These are phyloP conservation scores for Bolinopsis microptera DNA, from an alignment of 37 sponge, comb jelly and placozoan genomes.

Conservation along the genomic window DNA sequence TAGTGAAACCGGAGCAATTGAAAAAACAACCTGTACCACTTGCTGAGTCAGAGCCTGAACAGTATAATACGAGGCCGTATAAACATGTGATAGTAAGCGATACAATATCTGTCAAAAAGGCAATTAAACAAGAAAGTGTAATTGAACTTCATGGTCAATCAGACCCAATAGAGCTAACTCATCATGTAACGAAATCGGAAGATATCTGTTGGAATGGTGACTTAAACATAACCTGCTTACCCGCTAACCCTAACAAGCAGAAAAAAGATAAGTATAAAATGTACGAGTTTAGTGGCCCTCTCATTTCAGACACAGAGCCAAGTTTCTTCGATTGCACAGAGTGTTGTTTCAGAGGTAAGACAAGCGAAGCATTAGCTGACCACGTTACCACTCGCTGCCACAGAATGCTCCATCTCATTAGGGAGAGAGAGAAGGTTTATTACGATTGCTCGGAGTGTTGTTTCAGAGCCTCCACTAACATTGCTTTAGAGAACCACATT, in stretches of 20 bases:
- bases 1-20: not conserved
- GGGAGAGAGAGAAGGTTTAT: not conserved
- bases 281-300: not conserved
- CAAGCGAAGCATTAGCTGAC: not conserved
- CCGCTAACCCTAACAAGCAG: not conserved
- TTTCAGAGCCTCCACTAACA: not conserved
- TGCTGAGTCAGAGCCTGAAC: no score
- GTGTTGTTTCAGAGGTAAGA: not conserved
- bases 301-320: not conserved
- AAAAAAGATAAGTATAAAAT: not conserved
- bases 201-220: not conserved
- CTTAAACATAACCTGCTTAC: not conserved
- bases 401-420: not conserved
- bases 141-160: no score
- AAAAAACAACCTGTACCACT: not conserved
- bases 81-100: no score
- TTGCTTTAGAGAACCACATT: not conserved
- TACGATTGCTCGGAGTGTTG: not conserved
- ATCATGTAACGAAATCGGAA: not conserved
- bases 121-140: not conserved
- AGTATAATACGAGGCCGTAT: no score
- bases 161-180: not conserved
- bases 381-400: not conserved
- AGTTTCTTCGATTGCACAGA: not conserved
- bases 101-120: not conserved